These are phyloP conservation scores for Temnothorax ravouxi DNA, from an alignment of 2,888 invertebrate genomes.

Conservation along the genomic window DNA sequence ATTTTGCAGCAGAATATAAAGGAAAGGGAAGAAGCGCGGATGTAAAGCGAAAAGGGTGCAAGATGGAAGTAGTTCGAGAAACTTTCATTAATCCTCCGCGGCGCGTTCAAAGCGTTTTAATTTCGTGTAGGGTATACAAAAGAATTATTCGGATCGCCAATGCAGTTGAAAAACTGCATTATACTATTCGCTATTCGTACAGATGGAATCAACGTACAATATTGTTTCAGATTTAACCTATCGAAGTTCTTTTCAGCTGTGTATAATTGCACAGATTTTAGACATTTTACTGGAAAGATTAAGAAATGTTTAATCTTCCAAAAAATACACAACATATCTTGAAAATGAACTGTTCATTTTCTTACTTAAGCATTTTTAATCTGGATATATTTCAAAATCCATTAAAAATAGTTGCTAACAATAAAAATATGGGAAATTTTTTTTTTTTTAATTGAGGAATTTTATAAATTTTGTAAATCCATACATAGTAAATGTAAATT, in stretches of 20 bases:
- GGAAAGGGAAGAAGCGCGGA: neutral
- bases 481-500: neutral
- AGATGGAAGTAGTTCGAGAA: conserved; percentile 34
- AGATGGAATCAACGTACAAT: neutral
- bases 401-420: neutral
- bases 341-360: neutral
- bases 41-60: conserved; percentile 28
- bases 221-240: conserved; percentile 16
- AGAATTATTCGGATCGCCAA: conserved; percentile 30
- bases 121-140: conserved; percentile 23
- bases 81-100: conserved; percentile 41
- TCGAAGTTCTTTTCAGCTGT: neutral
- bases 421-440: neutral
- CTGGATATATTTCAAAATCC: neutral
- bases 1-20: conserved; percentile 1
- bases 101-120: conserved; percentile 43
- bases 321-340: neutral
- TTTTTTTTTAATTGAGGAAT: neutral
- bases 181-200: neutral
- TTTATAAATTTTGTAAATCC: neutral
- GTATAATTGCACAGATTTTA: neutral
- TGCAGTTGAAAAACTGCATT: conserved; percentile 15
- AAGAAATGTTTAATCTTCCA: neutral
- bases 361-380: neutral
- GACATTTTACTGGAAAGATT: neutral